These are phyloP conservation scores for Drosophila biarmipes DNA, from an alignment of 1,140 invertebrate genomes.

Conservation along the genomic window DNA sequence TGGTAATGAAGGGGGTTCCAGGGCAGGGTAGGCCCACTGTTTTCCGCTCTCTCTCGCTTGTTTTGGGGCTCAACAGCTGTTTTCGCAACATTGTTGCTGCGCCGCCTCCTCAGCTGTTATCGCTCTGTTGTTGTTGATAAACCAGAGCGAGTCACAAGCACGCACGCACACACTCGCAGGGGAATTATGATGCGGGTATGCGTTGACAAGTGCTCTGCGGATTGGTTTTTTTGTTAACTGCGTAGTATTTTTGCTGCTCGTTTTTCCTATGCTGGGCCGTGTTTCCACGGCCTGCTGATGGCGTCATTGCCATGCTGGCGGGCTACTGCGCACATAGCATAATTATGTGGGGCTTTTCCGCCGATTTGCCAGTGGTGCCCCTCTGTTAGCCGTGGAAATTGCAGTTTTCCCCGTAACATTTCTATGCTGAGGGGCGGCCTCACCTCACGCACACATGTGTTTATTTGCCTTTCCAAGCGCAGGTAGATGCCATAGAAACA, in stretches of 20 bases:
- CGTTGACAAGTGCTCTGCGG: conserved; percentile 71
- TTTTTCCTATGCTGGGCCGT: conserved; percentile 51
- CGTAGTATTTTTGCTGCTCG: conserved; percentile 58
- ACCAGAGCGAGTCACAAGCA: conserved; percentile 29
- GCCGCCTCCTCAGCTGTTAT: conserved; percentile 67
- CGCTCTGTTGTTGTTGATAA: conserved; percentile 60
- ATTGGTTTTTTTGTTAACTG: conserved; percentile 64
- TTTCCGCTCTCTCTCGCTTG: conserved; percentile 23
- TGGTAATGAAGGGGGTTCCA: background rate
- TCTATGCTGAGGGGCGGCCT: conserved; percentile 28
- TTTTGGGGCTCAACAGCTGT: conserved; percentile 66
- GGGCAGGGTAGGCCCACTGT: background rate
- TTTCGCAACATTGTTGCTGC: conserved; percentile 74
- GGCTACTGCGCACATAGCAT: conserved; percentile 19
- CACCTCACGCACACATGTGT: conserved; percentile 16
- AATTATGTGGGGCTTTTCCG: background rate
- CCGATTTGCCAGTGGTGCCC: conserved; percentile 10
- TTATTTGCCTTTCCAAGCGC: conserved; percentile 53
- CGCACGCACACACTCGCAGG: conserved; percentile 18
- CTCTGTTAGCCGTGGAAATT: conserved; percentile 30
- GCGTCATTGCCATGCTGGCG: conserved; percentile 63
- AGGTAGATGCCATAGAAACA: conserved; percentile 58
- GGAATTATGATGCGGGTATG: conserved; percentile 58
- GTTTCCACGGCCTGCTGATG: conserved; percentile 22
- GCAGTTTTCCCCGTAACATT: conserved; percentile 40